Evolutionary conservation across 2,797 vertebrate species (phyloP).

Genomic region (Peromyscus melanophrys): DNA sequence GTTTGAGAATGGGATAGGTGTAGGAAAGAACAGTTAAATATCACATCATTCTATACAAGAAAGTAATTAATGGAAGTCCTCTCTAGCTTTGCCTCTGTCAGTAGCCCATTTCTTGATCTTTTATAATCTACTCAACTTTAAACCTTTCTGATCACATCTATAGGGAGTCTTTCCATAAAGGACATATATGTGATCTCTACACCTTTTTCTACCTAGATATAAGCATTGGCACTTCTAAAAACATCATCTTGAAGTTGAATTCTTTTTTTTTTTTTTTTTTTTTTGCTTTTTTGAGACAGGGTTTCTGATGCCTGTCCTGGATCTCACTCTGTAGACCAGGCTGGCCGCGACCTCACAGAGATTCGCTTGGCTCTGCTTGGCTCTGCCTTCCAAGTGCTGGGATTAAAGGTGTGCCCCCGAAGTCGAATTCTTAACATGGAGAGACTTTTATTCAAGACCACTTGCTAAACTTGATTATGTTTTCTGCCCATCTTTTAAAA

Average conservation of each 20-base stretch:
- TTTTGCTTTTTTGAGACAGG: no score
- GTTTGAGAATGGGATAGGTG: neutral
- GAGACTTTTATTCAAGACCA: constrained; percentile 39
- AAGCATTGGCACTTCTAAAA: constrained; percentile 1
- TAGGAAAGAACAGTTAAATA: constrained; percentile 20
- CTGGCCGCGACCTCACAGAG: no score
- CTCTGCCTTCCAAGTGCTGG: no score
- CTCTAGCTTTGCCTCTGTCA: neutral
- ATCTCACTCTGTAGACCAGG: no score
- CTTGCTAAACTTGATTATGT: constrained; percentile 41
- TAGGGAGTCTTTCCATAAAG: neutral
- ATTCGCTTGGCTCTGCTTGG: no score
- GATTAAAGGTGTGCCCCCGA: no score
- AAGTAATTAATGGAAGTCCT: constrained; percentile 43
- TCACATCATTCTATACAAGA: neutral
- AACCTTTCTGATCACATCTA: neutral
- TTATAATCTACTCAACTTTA: neutral
- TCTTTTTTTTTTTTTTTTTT: neutral
- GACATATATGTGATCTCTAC: neutral
- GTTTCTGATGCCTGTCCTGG: no score
- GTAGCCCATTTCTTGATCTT: neutral
- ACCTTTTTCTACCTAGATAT: neutral
- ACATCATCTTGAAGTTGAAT: neutral
- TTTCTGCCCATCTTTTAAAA: constrained; percentile 18
- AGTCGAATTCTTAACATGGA: neutral